phyloP scores from a whole-genome alignment of 2,113 vertebrate species.

The Tupaia chinensis region DNA sequence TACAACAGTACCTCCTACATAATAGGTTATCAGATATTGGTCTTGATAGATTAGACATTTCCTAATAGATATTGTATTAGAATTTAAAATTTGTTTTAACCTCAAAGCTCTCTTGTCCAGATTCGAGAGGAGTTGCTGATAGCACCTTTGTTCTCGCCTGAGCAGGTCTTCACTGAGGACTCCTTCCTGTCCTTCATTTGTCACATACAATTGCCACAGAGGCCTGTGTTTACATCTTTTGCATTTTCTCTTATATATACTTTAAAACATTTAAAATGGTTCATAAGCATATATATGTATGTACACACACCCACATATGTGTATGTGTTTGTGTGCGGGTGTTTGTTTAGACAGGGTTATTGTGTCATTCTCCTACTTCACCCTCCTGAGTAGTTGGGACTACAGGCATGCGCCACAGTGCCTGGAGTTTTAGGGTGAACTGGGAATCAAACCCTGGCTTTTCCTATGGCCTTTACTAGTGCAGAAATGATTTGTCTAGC shows the following conservation, averaged over 20 bases:
- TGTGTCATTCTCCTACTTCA: too few relatives aligned
- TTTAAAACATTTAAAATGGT: background rate
- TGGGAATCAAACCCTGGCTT: too few relatives aligned
- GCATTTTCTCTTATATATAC: background rate
- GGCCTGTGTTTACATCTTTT: background rate
- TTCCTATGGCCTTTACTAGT: too few relatives aligned
- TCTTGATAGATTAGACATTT: background rate
- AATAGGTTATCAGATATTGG: background rate
- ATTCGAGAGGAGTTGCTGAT: background rate
- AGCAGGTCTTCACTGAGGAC: background rate
- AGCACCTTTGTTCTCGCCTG: background rate
- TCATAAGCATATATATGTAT: too few relatives aligned
- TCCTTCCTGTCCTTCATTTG: background rate
- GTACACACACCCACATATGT: too few relatives aligned
- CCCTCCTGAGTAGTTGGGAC: background rate
- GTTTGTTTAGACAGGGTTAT: too few relatives aligned
- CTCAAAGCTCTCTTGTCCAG: background rate
- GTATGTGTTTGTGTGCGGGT: too few relatives aligned
- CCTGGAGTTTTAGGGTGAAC: too few relatives aligned
- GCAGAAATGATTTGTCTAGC: background rate
- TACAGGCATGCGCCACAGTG: too few relatives aligned
- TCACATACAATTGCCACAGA: background rate
- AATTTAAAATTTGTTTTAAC: background rate
- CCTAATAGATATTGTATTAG: background rate
- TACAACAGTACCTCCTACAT: background rate